Percentiles rank a stretch among this genome's conserved stretches.
phyloP scores from a whole-genome alignment of 2,113 vertebrate species.

The Felis chaus region DNA sequence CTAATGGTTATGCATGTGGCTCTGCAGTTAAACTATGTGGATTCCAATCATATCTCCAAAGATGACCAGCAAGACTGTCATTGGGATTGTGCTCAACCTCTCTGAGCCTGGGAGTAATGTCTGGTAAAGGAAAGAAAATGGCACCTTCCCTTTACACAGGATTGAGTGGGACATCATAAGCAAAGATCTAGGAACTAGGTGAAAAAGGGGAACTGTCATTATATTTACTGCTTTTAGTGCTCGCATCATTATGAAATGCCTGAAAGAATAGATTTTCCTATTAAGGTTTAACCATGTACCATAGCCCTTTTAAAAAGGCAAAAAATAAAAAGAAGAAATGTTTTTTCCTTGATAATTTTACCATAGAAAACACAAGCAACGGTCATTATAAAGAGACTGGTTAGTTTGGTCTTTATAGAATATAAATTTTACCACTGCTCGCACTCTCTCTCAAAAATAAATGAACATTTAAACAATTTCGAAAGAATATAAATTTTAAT shows the following conservation, averaged over 20 bases:
- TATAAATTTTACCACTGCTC: neutral
- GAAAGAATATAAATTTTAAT: neutral
- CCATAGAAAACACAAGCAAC: neutral
- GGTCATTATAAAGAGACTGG: neutral
- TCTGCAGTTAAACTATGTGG: accelerated
- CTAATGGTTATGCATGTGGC: accelerated
- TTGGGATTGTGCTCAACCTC: accelerated
- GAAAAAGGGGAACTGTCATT: accelerated
- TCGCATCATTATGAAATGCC: neutral
- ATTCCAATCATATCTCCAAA: neutral
- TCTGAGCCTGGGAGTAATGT: no score
- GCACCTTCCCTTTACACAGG: no score
- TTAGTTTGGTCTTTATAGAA: neutral
- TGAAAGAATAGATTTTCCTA: neutral
- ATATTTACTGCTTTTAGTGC: accelerated
- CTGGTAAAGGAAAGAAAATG: neutral
- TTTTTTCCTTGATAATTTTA: neutral
- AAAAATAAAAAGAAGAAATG: neutral
- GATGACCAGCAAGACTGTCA: accelerated
- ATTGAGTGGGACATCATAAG: neutral
- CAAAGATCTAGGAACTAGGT: accelerated
- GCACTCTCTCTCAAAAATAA: no score
- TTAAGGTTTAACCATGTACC: neutral
- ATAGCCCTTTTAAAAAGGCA: neutral
- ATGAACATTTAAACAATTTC: no score